phyloP scores from a whole-genome alignment of 2,888 invertebrate species.

The Aplocera efformata region DNA sequence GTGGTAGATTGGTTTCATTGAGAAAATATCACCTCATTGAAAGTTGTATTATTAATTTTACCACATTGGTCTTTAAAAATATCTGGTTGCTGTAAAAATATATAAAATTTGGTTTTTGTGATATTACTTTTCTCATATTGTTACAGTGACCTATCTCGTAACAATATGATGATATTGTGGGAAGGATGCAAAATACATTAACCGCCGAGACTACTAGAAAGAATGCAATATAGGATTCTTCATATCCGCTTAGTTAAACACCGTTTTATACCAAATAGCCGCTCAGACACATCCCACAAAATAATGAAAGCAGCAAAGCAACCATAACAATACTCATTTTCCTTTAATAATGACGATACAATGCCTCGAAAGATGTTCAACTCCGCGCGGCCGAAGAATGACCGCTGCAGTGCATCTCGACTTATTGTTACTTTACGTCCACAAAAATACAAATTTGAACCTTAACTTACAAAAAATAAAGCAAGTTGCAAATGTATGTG shows the following conservation, averaged over 20 bases:
- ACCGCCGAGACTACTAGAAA: no score
- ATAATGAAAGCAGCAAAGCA: slow-evolving; percentile 54
- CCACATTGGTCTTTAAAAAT: no score
- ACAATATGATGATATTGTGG: no score
- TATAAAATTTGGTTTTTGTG: no score
- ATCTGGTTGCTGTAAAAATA: no score
- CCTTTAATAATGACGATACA: slow-evolving; percentile 63
- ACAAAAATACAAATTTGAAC: slow-evolving; percentile 24
- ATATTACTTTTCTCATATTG: no score
- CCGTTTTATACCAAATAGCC: slow-evolving; percentile 5
- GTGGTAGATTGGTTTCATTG: no score
- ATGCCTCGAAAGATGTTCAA: slow-evolving; percentile 65
- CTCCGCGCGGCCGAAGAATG: slow-evolving; percentile 56
- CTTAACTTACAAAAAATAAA: slow-evolving; percentile 27
- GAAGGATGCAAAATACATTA: no score
- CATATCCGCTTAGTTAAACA: not conserved
- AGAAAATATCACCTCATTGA: no score
- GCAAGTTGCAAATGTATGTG: slow-evolving; percentile 18
- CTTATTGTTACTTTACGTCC: slow-evolving; percentile 33
- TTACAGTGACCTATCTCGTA: no score
- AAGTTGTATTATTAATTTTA: no score
- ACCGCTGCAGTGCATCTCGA: slow-evolving; percentile 57
- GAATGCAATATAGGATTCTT: no score
- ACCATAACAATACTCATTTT: slow-evolving; percentile 62
- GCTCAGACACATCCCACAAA: slow-evolving; percentile 23